A percentile compares a stretch with the other conserved stretches of the same genome.
Conservation (phyloP, 2,113 vertebrate species). For the Siphamia tubifer region DNA sequence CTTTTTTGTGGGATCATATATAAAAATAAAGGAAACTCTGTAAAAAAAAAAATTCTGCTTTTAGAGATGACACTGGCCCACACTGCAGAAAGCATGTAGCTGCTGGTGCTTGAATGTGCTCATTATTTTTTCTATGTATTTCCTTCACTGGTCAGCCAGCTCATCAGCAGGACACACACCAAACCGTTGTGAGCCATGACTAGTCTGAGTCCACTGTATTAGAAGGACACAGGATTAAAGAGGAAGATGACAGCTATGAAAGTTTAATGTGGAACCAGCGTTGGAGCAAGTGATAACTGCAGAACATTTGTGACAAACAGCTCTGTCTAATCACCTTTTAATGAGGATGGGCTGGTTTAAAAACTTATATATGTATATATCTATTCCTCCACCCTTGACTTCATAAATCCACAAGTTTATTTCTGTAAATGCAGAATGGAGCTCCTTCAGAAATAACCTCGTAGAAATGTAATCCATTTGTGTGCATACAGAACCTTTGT, state of each 20-base stretch:
- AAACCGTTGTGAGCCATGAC: neutral
- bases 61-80: neutral
- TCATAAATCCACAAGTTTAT: constrained; percentile 18
- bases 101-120: constrained; percentile 19
- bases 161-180: constrained; percentile 37
- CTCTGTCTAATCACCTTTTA: constrained; percentile 61
- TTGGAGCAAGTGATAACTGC: constrained; percentile 53
- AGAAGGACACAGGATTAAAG: constrained; percentile 35
- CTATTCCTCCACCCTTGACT: neutral
- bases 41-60: neutral
- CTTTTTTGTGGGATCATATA: neutral
- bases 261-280: constrained; percentile 43
- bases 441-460: constrained; percentile 38
- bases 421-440: constrained; percentile 42
- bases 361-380: constrained; percentile 7
- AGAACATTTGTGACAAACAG: constrained; percentile 24
- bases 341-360: constrained; percentile 50
- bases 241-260: constrained; percentile 42
- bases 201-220: constrained; percentile 19
- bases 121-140: constrained; percentile 46
- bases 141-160: constrained; percentile 17
- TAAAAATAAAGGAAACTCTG: neutral
- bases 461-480: constrained; percentile 30
- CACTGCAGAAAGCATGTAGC: constrained; percentile 14
- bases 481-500: neutral